Base-by-base conservation (phyloP, 2,797 vertebrate species). In the Dermochelys coriacea region DNA sequence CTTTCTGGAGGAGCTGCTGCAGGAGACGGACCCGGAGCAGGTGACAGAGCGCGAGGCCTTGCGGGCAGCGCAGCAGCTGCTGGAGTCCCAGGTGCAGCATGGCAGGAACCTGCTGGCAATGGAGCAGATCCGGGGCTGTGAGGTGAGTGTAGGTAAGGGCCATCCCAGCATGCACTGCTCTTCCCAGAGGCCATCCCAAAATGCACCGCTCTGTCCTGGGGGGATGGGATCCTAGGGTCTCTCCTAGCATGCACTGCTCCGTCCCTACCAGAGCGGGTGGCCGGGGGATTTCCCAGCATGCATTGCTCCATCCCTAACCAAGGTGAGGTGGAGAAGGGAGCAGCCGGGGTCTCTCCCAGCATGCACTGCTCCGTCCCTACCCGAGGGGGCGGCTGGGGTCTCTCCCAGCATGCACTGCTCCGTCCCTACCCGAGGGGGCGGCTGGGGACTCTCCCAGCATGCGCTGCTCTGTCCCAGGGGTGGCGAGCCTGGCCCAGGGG, bases 81-180 rank as follows among this genome's bases (percentile, higher is more conserved):
- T 99, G 57, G 98, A 96, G 92, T 98, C 99, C 87, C 98, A 98
- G 96, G 99, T 99, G 96, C 98, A 97, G 45, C 98, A 98, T 47
- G 99, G 99, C 94, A 98, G 99, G 96, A 99, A 99, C 97, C 98
- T 99, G 92, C 95, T 99, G 89, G 99, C 99, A 59, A 99, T 98
- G 57, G 99, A 99, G 98, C 98, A 99, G n/a, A 99, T 99, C 95
- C 97, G 97, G 34, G 99, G 99, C 88, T 99, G 99, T 93, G 99
- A 99, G 98, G 99, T 99, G 97, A 99, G 98, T 97, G 94, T 93
- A 75, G 96, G 47, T 47, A 49, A 47, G 61, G 71, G 29, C 79
- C 27, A 50, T 80, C 77, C 78, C 81, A 54, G 59, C 74, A 84
- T 71, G 54, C 37, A 79, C 7, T 49, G 31, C 37, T 82, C 93